phyloP scores from a whole-genome alignment of 2,113 vertebrate species.

The Phoenicopterus ruber region DNA sequence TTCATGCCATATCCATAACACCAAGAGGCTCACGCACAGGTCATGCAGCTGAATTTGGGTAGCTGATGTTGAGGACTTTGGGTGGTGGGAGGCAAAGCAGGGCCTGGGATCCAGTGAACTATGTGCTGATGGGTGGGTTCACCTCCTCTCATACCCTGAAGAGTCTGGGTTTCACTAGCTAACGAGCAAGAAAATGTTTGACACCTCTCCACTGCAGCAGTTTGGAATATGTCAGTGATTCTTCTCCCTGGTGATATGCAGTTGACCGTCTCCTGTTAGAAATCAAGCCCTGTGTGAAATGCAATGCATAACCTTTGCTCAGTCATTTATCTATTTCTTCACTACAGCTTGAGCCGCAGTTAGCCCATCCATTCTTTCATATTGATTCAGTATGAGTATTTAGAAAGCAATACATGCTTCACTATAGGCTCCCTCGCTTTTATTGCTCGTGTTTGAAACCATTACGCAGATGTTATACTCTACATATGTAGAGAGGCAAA shows the following conservation, averaged over 20 bases:
- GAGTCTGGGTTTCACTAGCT: background rate
- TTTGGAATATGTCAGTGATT: background rate
- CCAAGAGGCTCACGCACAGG: accelerated
- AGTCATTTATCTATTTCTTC: background rate
- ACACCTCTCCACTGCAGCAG: background rate
- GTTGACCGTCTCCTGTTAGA: background rate
- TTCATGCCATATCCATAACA: background rate
- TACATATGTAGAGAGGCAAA: background rate
- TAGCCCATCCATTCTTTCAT: background rate
- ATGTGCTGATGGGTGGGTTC: background rate
- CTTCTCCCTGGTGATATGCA: background rate
- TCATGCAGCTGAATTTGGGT: background rate
- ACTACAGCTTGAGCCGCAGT: background rate
- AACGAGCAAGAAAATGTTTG: background rate
- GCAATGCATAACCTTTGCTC: background rate
- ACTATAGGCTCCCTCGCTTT: background rate
- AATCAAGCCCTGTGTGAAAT: background rate
- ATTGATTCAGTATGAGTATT: background rate
- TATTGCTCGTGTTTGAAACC: background rate
- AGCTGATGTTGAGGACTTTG: background rate
- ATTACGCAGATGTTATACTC: background rate
- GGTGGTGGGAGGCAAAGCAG: background rate
- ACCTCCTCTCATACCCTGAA: background rate
- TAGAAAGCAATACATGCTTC: background rate
- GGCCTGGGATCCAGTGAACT: background rate